Percentiles rank a stretch among this genome's conserved stretches.
These are phyloP conservation scores for Microctonus aethiopoides DNA, from an alignment of 2,888 invertebrate genomes.

Conservation along the genomic window DNA sequence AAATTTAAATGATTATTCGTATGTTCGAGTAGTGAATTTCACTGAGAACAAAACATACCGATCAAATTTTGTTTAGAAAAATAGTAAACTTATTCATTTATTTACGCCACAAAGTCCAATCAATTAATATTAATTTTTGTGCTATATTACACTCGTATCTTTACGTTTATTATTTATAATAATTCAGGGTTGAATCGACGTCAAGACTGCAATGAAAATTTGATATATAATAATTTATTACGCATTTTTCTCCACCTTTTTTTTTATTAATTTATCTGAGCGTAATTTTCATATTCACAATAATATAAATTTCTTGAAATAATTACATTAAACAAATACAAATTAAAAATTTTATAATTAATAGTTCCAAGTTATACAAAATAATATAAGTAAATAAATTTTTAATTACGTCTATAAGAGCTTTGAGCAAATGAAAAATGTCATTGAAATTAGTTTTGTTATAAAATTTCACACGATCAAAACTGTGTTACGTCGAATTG, in stretches of 20 bases:
- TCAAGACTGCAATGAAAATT: background rate
- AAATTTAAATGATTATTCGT: background rate
- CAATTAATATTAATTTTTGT: background rate
- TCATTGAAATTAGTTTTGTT: constrained; percentile 4
- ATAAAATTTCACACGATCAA: constrained; percentile 4
- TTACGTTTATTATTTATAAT: background rate
- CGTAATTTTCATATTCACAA: background rate
- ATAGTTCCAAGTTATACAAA: background rate
- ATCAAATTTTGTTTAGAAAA: background rate
- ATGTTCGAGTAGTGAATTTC: background rate
- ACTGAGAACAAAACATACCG: background rate
- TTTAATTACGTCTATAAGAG: background rate
- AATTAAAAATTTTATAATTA: background rate
- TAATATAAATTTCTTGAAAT: background rate
- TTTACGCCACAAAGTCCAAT: background rate
- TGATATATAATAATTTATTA: background rate
- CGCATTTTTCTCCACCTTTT: background rate
- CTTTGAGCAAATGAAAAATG: background rate
- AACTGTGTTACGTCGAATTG: constrained; percentile 36
- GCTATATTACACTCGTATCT: background rate
- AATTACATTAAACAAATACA: background rate
- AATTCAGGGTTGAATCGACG: background rate
- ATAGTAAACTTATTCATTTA: background rate
- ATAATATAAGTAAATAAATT: background rate
- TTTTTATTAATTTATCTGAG: background rate